Evolutionary conservation across 1,140 invertebrate genomes (phyloP).

Genomic region (Drosophila kikkawai): DNA sequence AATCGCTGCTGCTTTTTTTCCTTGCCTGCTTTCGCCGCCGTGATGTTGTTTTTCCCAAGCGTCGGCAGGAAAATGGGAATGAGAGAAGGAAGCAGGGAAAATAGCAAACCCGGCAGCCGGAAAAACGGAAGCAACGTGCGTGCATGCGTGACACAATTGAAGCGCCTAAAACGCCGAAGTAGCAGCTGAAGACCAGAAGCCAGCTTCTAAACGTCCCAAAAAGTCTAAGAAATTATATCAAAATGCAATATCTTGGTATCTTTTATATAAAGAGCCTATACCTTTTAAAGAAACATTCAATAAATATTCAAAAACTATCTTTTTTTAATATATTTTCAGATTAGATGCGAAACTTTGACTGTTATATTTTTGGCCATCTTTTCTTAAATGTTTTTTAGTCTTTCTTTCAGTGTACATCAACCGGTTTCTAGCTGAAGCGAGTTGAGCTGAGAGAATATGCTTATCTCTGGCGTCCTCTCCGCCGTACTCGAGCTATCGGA

Average conservation of each 20-base stretch:
- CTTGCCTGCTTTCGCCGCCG: constrained; percentile 27
- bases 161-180: constrained; percentile 69
- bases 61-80: constrained; percentile 24
- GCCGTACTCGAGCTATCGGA: constrained; percentile 54
- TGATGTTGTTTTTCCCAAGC: constrained; percentile 52
- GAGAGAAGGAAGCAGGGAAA: constrained; percentile 64
- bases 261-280: background rate
- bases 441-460: constrained; percentile 32
- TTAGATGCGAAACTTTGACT: background rate
- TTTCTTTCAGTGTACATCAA: constrained; percentile 6
- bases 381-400: background rate
- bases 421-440: constrained; percentile 15
- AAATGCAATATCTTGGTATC: background rate
- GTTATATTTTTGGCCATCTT: background rate
- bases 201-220: constrained; percentile 5
- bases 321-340: background rate
- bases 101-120: constrained; percentile 80
- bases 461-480: constrained; percentile 56
- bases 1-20: constrained; percentile 1
- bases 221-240: background rate
- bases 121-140: constrained; percentile 82
- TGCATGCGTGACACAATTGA: constrained; percentile 83
- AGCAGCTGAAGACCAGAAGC: constrained; percentile 18
- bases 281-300: background rate
- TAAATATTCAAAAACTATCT: too few relatives aligned